phyloP scores from a whole-genome alignment of 2,888 invertebrate species.

The Diplolepis rosae region DNA sequence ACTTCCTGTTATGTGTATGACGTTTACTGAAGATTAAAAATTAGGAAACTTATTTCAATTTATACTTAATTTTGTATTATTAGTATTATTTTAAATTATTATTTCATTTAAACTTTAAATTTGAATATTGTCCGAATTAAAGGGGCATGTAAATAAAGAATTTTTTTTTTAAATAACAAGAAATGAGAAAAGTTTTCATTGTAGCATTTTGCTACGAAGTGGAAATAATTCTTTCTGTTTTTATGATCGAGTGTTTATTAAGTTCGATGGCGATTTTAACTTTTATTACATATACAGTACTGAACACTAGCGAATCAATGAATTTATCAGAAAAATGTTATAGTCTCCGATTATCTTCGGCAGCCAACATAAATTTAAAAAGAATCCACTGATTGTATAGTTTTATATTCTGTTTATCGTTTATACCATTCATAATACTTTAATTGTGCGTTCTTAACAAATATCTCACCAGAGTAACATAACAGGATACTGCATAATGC shows the following conservation, averaged over 20 bases:
- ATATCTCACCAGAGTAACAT: conserved; percentile 59
- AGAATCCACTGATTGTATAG: conserved; percentile 63
- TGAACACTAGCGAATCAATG: conserved; percentile 18
- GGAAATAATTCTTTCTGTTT: conserved; percentile 33
- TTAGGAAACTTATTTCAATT: not conserved
- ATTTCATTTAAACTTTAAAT: not conserved
- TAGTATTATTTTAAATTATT: not conserved
- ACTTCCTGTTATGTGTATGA: not conserved
- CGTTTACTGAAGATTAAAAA: not conserved
- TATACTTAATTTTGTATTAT: not conserved
- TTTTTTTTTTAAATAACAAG: not conserved
- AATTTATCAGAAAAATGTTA: conserved; percentile 20
- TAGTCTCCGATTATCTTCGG: conserved; percentile 53
- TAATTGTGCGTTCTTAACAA: conserved; percentile 61
- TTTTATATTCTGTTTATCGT: conserved; percentile 62
- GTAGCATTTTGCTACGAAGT: not conserved
- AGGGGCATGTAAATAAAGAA: not conserved
- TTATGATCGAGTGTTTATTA: not conserved
- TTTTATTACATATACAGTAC: not conserved
- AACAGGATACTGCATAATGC: conserved; percentile 67
- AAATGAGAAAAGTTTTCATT: not conserved
- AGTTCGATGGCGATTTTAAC: not conserved
- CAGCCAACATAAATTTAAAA: conserved; percentile 59
- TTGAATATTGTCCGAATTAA: not conserved
- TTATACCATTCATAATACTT: conserved; percentile 63